Evolutionary conservation across 2,113 vertebrate species (phyloP).

Genomic region (Lethenteron reissneri): DNA sequence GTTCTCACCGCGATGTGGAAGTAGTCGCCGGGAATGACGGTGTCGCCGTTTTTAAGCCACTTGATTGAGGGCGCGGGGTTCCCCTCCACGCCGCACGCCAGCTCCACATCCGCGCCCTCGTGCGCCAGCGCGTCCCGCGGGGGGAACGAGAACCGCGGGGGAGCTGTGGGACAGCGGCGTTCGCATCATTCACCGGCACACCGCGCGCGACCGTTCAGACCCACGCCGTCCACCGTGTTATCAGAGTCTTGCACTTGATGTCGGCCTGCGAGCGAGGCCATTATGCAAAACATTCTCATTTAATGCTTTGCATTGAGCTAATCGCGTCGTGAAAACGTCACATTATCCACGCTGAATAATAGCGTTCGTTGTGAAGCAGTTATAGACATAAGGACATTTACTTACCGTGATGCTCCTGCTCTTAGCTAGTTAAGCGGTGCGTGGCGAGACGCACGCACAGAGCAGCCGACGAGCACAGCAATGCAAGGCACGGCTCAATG

Average conservation of each 20-base stretch:
- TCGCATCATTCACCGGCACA: background rate
- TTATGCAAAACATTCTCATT: background rate
- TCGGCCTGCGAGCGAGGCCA: background rate
- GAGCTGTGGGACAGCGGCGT: conserved; percentile 25
- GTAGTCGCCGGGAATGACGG: conserved; percentile 93
- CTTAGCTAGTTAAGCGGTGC: no score
- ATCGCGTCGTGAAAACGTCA: conserved; percentile 9
- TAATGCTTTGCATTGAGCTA: background rate
- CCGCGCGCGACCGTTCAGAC: background rate
- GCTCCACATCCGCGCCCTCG: conserved; percentile 82
- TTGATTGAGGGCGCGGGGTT: conserved; percentile 65
- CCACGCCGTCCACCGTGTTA: background rate
- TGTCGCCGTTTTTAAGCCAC: conserved; percentile 90
- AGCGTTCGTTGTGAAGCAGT: no score
- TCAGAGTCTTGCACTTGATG: background rate
- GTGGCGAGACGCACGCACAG: no score
- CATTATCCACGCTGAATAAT: background rate
- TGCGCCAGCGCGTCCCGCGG: conserved; percentile 61
- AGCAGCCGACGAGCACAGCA: no score
- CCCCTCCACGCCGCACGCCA: conserved; percentile 71
- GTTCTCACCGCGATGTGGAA: conserved; percentile 78
- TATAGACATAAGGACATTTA: no score
- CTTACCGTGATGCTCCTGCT: no score
- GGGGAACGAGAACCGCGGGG: conserved; percentile 47
- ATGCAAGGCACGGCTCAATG: no score